A percentile compares a stretch with the other conserved stretches of the same genome.
Evolutionary conservation across 2,888 invertebrate genomes (phyloP).

Genomic region (Abscondita cerata): DNA sequence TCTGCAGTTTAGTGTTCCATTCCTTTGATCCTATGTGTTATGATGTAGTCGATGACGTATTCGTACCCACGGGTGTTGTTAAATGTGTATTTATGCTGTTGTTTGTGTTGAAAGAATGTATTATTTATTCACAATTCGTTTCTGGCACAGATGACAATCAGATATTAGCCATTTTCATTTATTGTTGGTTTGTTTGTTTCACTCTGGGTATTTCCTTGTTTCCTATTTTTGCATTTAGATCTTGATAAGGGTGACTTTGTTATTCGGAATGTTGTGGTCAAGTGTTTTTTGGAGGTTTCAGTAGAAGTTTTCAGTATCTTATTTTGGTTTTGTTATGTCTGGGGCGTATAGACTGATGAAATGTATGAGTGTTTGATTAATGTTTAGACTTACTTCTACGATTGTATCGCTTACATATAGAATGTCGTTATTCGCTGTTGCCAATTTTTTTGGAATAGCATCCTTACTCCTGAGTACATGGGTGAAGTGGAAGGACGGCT

Average conservation of each 20-base stretch:
- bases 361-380: not conserved
- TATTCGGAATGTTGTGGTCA: not conserved
- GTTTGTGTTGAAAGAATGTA: not conserved
- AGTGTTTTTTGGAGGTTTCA: not conserved
- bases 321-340: conserved; percentile 2
- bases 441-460: conserved; percentile 20
- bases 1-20: no score
- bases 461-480: conserved; percentile 21
- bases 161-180: conserved; percentile 5
- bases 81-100: no score
- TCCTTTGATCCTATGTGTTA: no score
- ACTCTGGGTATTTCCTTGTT: not conserved
- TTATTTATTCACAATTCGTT: conserved; percentile 11
- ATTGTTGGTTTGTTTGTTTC: conserved; percentile 9
- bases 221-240: not conserved
- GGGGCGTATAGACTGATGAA: conserved; percentile 1
- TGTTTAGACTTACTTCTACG: not conserved
- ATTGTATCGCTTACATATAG: conserved; percentile 5
- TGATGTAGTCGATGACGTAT: no score
- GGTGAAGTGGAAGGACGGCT: no score
- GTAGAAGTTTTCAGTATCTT: conserved; percentile 3
- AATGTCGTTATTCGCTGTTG: conserved; percentile 1
- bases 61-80: no score
- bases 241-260: not conserved
- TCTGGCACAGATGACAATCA: conserved; percentile 5